Evolutionary conservation across 2,797 vertebrate species (phyloP).

Genomic region (Alauda arvensis): DNA sequence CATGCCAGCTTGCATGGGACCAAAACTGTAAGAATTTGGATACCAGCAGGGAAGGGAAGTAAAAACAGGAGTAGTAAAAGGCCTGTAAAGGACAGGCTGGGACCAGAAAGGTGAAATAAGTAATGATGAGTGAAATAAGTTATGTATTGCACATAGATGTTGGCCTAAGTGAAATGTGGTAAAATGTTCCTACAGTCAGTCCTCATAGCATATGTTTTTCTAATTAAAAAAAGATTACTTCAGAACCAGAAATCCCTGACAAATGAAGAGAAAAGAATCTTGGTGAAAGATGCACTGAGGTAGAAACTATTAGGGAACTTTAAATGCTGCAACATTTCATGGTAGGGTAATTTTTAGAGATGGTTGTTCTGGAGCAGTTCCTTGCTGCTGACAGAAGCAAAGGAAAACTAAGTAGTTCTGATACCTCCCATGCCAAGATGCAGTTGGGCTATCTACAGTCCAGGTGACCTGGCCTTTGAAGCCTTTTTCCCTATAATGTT

Average conservation of each 20-base stretch:
- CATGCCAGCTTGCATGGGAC: background rate
- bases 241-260: background rate
- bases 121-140: background rate
- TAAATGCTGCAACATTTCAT: background rate
- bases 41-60: background rate
- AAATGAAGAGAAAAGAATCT: background rate
- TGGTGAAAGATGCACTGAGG: constrained; percentile 14
- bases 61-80: background rate
- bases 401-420: constrained; percentile 5
- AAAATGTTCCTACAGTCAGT: background rate
- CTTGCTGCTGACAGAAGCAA: background rate
- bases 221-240: background rate
- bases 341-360: background rate
- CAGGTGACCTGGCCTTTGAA: background rate
- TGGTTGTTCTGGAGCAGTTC: background rate
- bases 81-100: background rate
- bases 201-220: background rate
- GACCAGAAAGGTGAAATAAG: background rate
- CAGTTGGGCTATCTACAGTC: background rate
- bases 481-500: background rate
- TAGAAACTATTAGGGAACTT: background rate
- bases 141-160: fast-evolving
- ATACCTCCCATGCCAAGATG: background rate
- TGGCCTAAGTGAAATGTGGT: background rate
- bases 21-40: background rate